Evolutionary conservation across 1,140 invertebrate genomes (phyloP).

Genomic region (Papilio machaon): DNA sequence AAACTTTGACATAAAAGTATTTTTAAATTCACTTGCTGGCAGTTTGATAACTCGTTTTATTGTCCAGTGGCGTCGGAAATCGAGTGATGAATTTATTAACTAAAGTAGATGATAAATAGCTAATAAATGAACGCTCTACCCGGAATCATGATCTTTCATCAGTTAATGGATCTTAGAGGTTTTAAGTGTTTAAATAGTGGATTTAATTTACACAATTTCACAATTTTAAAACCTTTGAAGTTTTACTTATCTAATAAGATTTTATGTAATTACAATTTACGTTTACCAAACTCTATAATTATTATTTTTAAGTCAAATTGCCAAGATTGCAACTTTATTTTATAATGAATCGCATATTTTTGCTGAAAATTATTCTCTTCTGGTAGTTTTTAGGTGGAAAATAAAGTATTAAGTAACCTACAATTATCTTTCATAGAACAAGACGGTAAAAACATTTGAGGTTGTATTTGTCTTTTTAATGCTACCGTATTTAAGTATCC

Average conservation of each 20-base stretch:
- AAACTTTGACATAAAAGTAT: slow-evolving; percentile 6
- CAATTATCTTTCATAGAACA: too few species aligned
- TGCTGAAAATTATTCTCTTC: too few species aligned
- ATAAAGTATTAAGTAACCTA: too few species aligned
- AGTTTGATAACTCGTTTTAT: slow-evolving; percentile 29
- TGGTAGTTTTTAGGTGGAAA: too few species aligned
- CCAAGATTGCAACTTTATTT: too few species aligned
- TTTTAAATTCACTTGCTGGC: slow-evolving; percentile 23
- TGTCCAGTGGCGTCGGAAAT: slow-evolving; percentile 18
- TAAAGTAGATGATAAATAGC: slow-evolving; percentile 32
- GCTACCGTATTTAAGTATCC: too few species aligned
- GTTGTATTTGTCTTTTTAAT: too few species aligned
- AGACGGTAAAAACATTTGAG: too few species aligned
- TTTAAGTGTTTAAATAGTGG: neutral
- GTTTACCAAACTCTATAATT: too few species aligned
- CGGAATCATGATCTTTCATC: slow-evolving; percentile 22
- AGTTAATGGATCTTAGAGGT: slow-evolving; percentile 24
- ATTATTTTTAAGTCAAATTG: too few species aligned
- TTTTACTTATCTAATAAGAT: neutral
- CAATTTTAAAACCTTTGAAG: neutral
- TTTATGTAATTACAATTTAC: too few species aligned
- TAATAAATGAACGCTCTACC: slow-evolving; percentile 28
- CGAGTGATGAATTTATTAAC: slow-evolving; percentile 31
- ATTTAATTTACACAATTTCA: neutral
- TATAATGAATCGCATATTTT: too few species aligned